Evolutionary conservation across 1,140 invertebrate species (phyloP), one percentile per base, ranked within the genome.

Genomic region (Telenomus remus): DNA sequence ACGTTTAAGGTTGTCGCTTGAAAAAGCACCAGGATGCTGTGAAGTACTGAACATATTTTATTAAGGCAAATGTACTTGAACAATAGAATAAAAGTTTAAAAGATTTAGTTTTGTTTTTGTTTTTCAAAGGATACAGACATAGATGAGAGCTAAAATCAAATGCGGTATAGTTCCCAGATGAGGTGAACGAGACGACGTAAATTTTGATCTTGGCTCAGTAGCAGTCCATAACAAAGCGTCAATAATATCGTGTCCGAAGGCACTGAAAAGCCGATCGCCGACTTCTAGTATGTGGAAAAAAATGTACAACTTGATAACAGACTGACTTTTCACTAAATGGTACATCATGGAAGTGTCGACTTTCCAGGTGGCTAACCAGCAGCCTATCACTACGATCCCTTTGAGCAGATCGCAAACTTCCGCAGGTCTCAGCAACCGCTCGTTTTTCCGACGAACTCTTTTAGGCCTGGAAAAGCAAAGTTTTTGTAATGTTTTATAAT

Each of bases 211-310:
- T 9, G 96, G 95, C 85, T 99, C 97, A 10, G 96, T 98, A 0
- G 97, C 97, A 34, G 97, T 99, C 97, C 98, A 99, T 80, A 98
- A 95, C 11, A 99, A 88, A 15, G 97, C 95, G 91, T 99, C 98
- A 56, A 99, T 93, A 14, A 96, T 97, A 84, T 99, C 98, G 89
- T 99, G 98, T 2, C 98, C 98, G 91, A 99, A 98, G 16, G 96
- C 96, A 57, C 97, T 98, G 82, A 99, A 95, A 47, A 99, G 89
- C 75, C 96, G 90, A 89, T 99, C 98, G 13, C 95, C 96, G 42
- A 98, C 97, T 90, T 99, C 98, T 50, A 99, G 89, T 97, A 99
- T 99, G 89, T 99, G 99, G 86, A 97, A 99, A 89, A 99, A 98
- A 84, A 99, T 98, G 85, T 99, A 99, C 48, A 99, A 89, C 85